phyloP scores from a whole-genome alignment of 2,888 invertebrate genomes.

The Troides oblongomaculatus region DNA sequence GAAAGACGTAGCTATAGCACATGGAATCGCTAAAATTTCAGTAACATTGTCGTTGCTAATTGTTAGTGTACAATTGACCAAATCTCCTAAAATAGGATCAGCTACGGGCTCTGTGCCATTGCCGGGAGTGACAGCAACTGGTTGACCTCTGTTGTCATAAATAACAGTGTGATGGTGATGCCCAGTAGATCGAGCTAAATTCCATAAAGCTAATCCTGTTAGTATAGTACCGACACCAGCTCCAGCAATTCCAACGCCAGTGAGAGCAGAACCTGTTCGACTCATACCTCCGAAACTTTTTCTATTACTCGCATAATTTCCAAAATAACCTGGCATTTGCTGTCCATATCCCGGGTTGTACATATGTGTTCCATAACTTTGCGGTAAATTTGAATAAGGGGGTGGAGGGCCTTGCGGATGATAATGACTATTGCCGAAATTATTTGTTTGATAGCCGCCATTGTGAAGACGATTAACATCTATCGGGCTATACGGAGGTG shows the following conservation, averaged over 20 bases:
- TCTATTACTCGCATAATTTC: slow-evolving; percentile 54
- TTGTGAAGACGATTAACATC: slow-evolving; percentile 37
- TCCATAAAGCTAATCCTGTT: slow-evolving; percentile 75
- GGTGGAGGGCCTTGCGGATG: slow-evolving; percentile 63
- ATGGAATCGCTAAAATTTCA: slow-evolving; percentile 73
- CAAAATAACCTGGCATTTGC: slow-evolving; percentile 69
- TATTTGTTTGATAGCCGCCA: slow-evolving; percentile 43
- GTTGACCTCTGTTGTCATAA: slow-evolving; percentile 72
- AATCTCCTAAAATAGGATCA: slow-evolving; percentile 66
- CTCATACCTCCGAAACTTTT: slow-evolving; percentile 59
- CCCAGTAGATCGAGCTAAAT: slow-evolving; percentile 72
- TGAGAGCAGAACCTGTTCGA: slow-evolving; percentile 58
- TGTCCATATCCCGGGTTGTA: slow-evolving; percentile 50
- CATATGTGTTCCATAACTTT: slow-evolving; percentile 42
- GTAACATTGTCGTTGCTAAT: slow-evolving; percentile 61
- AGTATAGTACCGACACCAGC: slow-evolving; percentile 73
- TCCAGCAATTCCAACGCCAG: slow-evolving; percentile 70
- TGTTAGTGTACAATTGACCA: slow-evolving; percentile 72
- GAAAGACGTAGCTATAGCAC: slow-evolving; percentile 75
- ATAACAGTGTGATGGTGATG: slow-evolving; percentile 67
- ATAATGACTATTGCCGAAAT: slow-evolving; percentile 52
- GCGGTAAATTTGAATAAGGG: slow-evolving; percentile 52
- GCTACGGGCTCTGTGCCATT: slow-evolving; percentile 53
- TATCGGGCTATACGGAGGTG: slow-evolving; percentile 50
- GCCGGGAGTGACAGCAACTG: slow-evolving; percentile 64